Evolutionary conservation across 1,140 invertebrate species (phyloP), one percentile per base, ranked within the genome.

Genomic region (Pomacea maculata): DNA sequence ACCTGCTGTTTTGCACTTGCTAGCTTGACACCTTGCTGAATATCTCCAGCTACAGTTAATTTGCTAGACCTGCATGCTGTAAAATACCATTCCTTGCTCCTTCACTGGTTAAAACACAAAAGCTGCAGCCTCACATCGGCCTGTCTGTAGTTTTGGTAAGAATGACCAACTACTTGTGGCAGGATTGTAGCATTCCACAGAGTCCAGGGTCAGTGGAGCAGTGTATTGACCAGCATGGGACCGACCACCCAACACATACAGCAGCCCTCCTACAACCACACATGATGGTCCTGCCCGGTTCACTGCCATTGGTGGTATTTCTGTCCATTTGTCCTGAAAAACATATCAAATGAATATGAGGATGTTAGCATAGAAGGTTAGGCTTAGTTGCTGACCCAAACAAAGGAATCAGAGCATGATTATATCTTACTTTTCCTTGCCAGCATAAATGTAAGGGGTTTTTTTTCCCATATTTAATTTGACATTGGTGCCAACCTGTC

Each of bases 51-150:
- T 7, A 17, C 2, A 65, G 17, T 45, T 45, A 45, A 45, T 45
- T 45, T 17, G 57, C 57, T 61, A 17, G 1, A 1, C 3, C 57
- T 61, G 11, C 57, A 14, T 61, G 57, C 15, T 45, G 34, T 6
- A 45, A 2, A 45, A 45, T 4, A 45, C 34, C 2, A 61, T 61
- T 9, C 11, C 8, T 14, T 61, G 15, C 57, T 61, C 15, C 11
- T 61, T 61, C 57, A 17, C 11, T 61, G 57, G 21, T 91, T 86
- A 93, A 65, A 93, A 91, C 67, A 95, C 94, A 52, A 94, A 93
- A 25, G 95, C 95, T n/a, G 95, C 95, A 45, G 96, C 95, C 91
- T 97, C 95, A 81, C 96, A 96, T 85, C 96, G 94, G 83, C 95
- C 95, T 83, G 95, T 94, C 54, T 95, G 95, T 83, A 97, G 92